Conservation (phyloP, 2,888 invertebrate species). For the Dicyrtomina minuta region DNA sequence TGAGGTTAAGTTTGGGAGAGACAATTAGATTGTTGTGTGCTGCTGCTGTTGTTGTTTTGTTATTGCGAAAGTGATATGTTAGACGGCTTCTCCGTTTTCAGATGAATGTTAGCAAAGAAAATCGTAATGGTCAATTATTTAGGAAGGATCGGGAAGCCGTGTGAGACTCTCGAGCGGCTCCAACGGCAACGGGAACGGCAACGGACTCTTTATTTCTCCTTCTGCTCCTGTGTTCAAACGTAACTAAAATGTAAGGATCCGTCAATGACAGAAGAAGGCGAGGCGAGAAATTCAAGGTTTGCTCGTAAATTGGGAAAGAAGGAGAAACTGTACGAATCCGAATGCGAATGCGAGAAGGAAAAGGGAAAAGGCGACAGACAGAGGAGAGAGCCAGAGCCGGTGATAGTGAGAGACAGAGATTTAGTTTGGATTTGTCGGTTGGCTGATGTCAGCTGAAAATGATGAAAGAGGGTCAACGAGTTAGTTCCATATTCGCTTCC, state of each 20-base stretch:
- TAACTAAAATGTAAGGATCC: too few relatives aligned
- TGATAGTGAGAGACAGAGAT: constrained; percentile 12
- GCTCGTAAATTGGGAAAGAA: background rate
- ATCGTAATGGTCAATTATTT: constrained; percentile 19
- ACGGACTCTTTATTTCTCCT: background rate
- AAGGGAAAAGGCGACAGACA: background rate
- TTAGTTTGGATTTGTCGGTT: constrained; percentile 26
- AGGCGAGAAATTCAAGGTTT: constrained; percentile 7
- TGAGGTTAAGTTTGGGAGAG: too few relatives aligned
- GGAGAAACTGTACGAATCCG: background rate
- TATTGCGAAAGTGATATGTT: too few relatives aligned
- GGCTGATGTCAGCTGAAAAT: constrained; percentile 34
- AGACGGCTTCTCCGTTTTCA: too few relatives aligned
- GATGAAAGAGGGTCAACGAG: constrained; percentile 26
- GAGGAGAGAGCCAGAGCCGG: background rate
- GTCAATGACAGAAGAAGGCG: constrained; percentile 15
- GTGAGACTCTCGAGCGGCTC: too few relatives aligned
- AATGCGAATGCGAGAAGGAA: background rate
- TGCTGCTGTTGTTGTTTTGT: too few relatives aligned
- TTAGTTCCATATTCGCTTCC: background rate
- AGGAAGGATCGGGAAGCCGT: background rate
- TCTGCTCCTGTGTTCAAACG: too few relatives aligned
- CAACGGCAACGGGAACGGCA: too few relatives aligned
- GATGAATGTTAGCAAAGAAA: background rate
- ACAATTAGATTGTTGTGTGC: too few relatives aligned